A percentile compares a stretch with the other conserved stretches of the same genome.
Conservation (phyloP, 1,140 invertebrate genomes). For the Macrosteles quadrilineatus region DNA sequence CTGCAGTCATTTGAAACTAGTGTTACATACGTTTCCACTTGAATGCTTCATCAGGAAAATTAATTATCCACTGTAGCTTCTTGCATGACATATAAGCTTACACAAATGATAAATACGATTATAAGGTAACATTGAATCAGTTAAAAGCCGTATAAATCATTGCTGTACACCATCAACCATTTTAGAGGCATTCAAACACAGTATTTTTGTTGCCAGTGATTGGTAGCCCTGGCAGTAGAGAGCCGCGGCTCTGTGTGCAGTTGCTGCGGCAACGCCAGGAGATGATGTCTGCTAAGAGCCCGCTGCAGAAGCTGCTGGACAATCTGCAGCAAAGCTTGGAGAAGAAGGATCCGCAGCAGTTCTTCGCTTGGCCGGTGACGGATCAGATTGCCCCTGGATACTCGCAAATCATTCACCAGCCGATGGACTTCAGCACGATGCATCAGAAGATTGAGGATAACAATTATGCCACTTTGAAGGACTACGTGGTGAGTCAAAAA, state of each 20-base stretch:
- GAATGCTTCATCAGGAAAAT: too few relatives aligned
- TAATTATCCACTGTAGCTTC: too few relatives aligned
- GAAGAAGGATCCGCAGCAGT: slow-evolving; percentile 91
- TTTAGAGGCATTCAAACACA: too few relatives aligned
- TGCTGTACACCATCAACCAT: too few relatives aligned
- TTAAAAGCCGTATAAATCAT: too few relatives aligned
- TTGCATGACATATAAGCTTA: too few relatives aligned
- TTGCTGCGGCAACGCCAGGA: slow-evolving; percentile 70
- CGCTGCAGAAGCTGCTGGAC: slow-evolving; percentile 80
- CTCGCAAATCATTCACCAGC: slow-evolving; percentile 85
- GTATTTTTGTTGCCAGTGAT: slow-evolving; percentile 14
- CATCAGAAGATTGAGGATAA: slow-evolving; percentile 92
- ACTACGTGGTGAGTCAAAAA: slow-evolving; percentile 69
- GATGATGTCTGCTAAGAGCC: slow-evolving; percentile 54
- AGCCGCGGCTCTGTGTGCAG: slow-evolving; percentile 64
- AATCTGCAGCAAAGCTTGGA: slow-evolving; percentile 81
- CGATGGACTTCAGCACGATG: slow-evolving; percentile 99
- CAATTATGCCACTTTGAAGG: slow-evolving; percentile 74
- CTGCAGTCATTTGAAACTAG: too few relatives aligned
- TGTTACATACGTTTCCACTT: too few relatives aligned
- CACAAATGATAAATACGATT: too few relatives aligned
- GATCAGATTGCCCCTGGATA: slow-evolving; percentile 97
- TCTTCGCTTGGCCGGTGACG: slow-evolving; percentile 97
- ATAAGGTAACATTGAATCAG: too few relatives aligned
- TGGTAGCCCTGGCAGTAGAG: slow-evolving; percentile 49